Evolutionary conservation across 1,140 invertebrate genomes (phyloP).

Genomic region (Conopomorpha cramerella): DNA sequence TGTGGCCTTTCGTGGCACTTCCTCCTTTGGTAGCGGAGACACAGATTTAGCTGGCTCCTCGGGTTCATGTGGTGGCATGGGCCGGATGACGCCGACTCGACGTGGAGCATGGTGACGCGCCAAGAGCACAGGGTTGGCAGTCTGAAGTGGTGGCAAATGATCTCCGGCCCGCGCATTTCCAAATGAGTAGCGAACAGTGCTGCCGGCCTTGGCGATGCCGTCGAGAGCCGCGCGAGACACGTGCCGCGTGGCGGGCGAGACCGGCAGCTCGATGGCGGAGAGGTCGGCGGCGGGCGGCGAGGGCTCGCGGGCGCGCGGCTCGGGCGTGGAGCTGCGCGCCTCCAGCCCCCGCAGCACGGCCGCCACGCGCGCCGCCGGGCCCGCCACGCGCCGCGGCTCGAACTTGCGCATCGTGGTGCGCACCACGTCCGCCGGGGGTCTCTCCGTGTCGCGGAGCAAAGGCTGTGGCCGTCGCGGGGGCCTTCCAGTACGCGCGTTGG

Average conservation of each 20-base stretch:
- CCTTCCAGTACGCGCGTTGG: constrained; percentile 21
- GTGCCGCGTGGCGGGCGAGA: constrained; percentile 10
- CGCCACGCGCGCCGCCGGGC: constrained; percentile 29
- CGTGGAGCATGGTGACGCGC: too few species aligned
- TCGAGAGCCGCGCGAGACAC: constrained; percentile 66
- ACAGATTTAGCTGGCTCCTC: too few species aligned
- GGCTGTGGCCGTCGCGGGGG: constrained; percentile 69
- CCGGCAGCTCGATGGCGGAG: constrained; percentile 16
- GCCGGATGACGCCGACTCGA: constrained; percentile 55
- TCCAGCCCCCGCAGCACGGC: constrained; percentile 33
- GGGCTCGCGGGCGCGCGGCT: constrained; percentile 31
- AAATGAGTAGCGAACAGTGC: constrained; percentile 67
- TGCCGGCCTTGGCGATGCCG: constrained; percentile 71
- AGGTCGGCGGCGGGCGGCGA: constrained; percentile 20
- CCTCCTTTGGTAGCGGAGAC: too few species aligned
- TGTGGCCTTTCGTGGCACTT: too few species aligned
- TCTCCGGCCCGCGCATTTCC: constrained; percentile 34
- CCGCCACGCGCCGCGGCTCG: constrained; percentile 59
- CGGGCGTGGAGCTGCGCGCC: constrained; percentile 34
- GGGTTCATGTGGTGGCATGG: constrained; percentile 55
- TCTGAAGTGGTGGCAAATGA: constrained; percentile 61
- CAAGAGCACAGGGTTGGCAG: constrained; percentile 30
- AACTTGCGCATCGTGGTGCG: constrained; percentile 84
- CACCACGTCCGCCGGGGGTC: constrained; percentile 84
- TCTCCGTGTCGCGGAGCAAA: constrained; percentile 76